These are phyloP conservation scores for Lophotriccus pileatus DNA, from an alignment of 2,797 vertebrate genomes.

Conservation along the genomic window DNA sequence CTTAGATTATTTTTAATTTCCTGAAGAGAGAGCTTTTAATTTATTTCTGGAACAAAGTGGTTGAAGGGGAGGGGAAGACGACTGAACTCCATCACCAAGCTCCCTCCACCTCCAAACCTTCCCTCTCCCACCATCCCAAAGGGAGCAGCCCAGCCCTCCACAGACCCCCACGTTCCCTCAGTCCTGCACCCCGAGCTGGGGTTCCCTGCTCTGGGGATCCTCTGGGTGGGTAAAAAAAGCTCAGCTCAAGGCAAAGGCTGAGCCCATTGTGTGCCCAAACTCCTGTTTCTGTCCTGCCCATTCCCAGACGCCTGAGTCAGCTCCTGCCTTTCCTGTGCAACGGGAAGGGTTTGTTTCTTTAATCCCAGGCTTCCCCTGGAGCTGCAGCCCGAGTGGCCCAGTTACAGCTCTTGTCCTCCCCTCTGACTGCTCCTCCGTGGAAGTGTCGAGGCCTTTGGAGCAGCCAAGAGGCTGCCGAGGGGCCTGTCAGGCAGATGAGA, in stretches of 20 bases:
- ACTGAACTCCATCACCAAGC: not conserved
- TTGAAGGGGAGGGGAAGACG: not conserved
- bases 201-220: not conserved
- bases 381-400: not conserved
- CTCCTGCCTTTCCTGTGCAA: not conserved
- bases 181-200: not conserved
- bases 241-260: not conserved
- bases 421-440: not conserved
- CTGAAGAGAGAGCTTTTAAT: slow-evolving; percentile 46
- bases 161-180: not conserved
- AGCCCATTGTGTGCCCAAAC: not conserved
- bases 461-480: not conserved
- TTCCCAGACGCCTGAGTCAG: not conserved
- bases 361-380: not conserved
- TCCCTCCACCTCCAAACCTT: not conserved
- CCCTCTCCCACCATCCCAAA: not conserved
- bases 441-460: accelerated
- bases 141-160: not conserved
- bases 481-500: not conserved
- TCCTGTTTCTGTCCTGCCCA: not conserved
- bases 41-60: slow-evolving; percentile 18
- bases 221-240: not conserved
- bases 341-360: not conserved
- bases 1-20: slow-evolving; percentile 49
- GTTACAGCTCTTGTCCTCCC: not conserved